Conservation (phyloP, 1,140 invertebrate genomes). For the Cydia fagiglandana region DNA sequence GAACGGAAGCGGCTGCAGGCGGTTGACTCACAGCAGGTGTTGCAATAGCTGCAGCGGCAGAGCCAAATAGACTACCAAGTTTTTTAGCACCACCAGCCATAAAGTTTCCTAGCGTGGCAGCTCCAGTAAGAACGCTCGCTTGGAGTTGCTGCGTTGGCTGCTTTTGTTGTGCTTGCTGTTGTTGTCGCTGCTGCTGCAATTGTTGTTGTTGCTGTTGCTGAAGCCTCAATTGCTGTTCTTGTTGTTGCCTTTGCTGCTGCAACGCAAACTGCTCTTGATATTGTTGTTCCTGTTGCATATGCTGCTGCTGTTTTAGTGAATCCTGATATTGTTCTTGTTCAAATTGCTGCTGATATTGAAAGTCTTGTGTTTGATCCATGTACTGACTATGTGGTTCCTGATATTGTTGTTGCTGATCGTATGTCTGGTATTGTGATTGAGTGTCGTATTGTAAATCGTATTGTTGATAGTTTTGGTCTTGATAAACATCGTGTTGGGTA, state of each 20-base stretch:
- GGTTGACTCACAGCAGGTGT: conserved; percentile 55
- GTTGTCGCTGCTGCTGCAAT: conserved; percentile 52
- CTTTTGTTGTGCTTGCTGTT: conserved; percentile 58
- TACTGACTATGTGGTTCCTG: conserved; percentile 35
- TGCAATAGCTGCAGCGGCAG: conserved; percentile 70
- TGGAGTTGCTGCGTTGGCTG: conserved; percentile 66
- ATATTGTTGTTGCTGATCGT: conserved; percentile 18
- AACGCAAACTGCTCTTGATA: conserved; percentile 42
- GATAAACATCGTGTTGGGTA: conserved; percentile 62
- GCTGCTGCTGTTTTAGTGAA: conserved; percentile 41
- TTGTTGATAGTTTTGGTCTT: conserved; percentile 61
- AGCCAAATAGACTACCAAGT: conserved; percentile 73
- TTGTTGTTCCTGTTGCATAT: conserved; percentile 49
- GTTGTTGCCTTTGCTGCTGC: conserved; percentile 48
- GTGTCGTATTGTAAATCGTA: conserved; percentile 80
- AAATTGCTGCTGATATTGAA: conserved; percentile 44
- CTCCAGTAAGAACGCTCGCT: conserved; percentile 70
- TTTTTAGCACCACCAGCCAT: conserved; percentile 78
- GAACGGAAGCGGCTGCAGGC: conserved; percentile 41
- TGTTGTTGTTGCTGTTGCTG: conserved; percentile 50
- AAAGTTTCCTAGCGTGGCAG: conserved; percentile 72
- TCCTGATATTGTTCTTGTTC: conserved; percentile 47
- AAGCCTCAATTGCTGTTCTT: conserved; percentile 28
- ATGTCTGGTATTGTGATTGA: conserved; percentile 49
- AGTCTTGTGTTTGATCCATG: conserved; percentile 12